Evolutionary conservation across 2,113 vertebrate species (phyloP), one percentile per base, ranked within the genome.

Genomic region (Gila orcuttii): DNA sequence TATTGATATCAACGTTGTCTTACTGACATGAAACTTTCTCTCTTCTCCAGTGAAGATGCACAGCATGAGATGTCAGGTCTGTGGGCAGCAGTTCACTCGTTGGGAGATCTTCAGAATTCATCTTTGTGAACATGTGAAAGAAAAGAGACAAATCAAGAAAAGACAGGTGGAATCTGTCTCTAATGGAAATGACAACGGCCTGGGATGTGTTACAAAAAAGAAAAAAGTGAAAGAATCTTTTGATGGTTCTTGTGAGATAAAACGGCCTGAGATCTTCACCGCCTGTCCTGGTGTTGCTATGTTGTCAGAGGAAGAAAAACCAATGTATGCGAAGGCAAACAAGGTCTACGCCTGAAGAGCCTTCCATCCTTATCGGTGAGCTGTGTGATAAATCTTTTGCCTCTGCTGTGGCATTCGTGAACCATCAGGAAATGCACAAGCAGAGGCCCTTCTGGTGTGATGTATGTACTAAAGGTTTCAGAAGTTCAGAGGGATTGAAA

Each of bases 391-490:
- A 87, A 86, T 42, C 8, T 23, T 95, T 94, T 57, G 23, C 6
- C 1, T 88, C 87, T n/a, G 0, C 0, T 0, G 83, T 42, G 0
- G 64, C 64, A 0, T 93, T 91, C 90, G 3, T 78, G 19, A 39
- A 4, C 60, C 94, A 95, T 19, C 0, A 82, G n/a, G 79, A 92
- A 0, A 15, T 90, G 3, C 94, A 94, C 69, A 85, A 87, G 60
- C 74, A 57, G 28, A 92, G 85, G 89, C 92, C 93, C 68, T 86
- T 71, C 55, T 88, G 88, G 88, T 90, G 90, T 78, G 57, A 90
- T 1, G 86, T 86, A n/a, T 95, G 94, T 33, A 36, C 86, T 52
- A 88, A 36, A 50, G 92, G 93, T 45, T 95, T 93, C 71, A 57
- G 8, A 23, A 28, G 90, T 23, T 89, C 92, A 11, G 23, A 71